phyloP scores from a whole-genome alignment of 2,888 invertebrate species.

The Atherix ibis region DNA sequence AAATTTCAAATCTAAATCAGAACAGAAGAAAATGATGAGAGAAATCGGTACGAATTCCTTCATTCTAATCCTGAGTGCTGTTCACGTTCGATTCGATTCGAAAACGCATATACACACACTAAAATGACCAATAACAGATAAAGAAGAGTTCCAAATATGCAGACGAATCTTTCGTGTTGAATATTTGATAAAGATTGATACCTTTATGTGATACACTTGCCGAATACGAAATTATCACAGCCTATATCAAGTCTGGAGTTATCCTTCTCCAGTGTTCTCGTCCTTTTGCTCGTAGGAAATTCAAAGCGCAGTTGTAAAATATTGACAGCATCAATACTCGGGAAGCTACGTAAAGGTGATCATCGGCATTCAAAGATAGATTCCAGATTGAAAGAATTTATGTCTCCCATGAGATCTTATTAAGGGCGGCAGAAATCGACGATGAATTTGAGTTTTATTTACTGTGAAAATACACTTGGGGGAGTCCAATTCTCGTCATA shows the following conservation, averaged over 20 bases:
- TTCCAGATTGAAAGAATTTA: conserved; percentile 9
- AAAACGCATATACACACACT: conserved; percentile 1
- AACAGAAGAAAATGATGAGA: too few relatives aligned
- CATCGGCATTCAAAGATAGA: conserved; percentile 6
- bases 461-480: conserved; percentile 9
- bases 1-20: neutral
- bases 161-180: conserved; percentile 5
- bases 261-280: too few relatives aligned
- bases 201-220: conserved; percentile 7
- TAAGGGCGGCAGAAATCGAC: conserved; percentile 7
- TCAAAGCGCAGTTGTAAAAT: too few relatives aligned
- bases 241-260: too few relatives aligned
- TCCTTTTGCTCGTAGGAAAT: too few relatives aligned
- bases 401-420: conserved; percentile 7
- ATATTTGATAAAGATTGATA: conserved; percentile 9
- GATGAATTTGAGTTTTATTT: conserved; percentile 9
- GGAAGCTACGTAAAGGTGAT: conserved; percentile 7
- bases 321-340: too few relatives aligned
- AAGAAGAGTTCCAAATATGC: conserved; percentile 3
- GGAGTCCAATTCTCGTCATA: too few relatives aligned
- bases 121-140: conserved; percentile 8
- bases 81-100: conserved; percentile 7
- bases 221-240: conserved; percentile 6
- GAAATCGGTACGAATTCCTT: too few relatives aligned
- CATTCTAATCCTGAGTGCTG: conserved; percentile 6